Percentiles rank a stretch among this genome's conserved stretches.
Conservation (phyloP, 2,888 invertebrate genomes). For the Trachelus stipa region DNA sequence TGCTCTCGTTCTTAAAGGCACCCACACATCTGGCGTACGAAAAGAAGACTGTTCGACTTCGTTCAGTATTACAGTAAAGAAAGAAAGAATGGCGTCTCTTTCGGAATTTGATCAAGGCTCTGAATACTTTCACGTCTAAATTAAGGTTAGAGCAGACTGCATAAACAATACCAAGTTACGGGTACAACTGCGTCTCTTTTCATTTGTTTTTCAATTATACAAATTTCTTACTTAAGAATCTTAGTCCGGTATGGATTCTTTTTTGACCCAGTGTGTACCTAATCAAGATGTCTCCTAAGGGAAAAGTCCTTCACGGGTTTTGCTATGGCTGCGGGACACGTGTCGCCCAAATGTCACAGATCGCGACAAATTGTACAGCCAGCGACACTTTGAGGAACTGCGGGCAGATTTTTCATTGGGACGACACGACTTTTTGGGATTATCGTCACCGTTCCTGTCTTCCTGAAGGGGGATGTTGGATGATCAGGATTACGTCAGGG, state of each 20-base stretch:
- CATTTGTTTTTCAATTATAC: background rate
- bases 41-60: background rate
- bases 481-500: background rate
- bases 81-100: background rate
- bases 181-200: background rate
- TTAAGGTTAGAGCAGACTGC: background rate
- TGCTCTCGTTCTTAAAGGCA: conserved; percentile 31
- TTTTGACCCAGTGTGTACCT: background rate
- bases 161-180: background rate
- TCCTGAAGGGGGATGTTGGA: background rate
- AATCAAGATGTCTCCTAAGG: background rate
- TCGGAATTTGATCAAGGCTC: background rate
- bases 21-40: conserved; percentile 43
- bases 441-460: background rate
- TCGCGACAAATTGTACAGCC: conserved; percentile 23
- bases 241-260: background rate
- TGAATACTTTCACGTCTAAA: background rate
- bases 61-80: background rate
- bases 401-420: background rate
- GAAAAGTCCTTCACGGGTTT: background rate
- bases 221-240: background rate
- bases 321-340: conserved; percentile 41
- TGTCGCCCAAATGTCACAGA: conserved; percentile 52
- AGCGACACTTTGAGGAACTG: background rate
- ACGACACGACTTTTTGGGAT: background rate